These are phyloP conservation scores for Globodera rostochiensis DNA, from an alignment of 1,140 invertebrate species.

Conservation along the genomic window DNA sequence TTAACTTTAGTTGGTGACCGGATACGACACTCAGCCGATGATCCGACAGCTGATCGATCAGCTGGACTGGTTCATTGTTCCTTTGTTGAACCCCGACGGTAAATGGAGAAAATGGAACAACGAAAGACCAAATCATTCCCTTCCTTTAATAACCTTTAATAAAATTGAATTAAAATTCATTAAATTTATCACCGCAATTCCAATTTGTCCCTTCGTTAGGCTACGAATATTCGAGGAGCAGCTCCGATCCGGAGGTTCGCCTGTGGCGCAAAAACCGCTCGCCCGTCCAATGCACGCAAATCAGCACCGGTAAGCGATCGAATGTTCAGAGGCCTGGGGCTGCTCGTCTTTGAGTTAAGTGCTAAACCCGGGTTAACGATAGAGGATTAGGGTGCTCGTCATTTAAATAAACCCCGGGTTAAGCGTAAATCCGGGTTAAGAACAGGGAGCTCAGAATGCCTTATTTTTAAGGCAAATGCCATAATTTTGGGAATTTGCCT, in stretches of 20 bases:
- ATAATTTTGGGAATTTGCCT: no score
- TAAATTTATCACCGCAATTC: not conserved
- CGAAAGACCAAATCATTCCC: not conserved
- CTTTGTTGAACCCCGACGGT: constrained; percentile 58
- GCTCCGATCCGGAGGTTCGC: constrained; percentile 58
- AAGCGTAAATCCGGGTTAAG: no score
- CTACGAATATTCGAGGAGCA: constrained; percentile 61
- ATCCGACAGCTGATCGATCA: constrained; percentile 60
- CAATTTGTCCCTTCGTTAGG: constrained; percentile 30
- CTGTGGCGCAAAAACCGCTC: constrained; percentile 65
- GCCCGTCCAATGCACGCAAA: constrained; percentile 56
- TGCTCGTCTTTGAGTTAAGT: no score
- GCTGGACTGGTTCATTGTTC: constrained; percentile 65
- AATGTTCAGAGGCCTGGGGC: not conserved
- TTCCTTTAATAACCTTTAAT: not conserved
- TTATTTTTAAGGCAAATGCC: no score
- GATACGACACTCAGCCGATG: constrained; percentile 56
- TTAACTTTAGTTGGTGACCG: constrained; percentile 52
- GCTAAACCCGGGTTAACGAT: no score
- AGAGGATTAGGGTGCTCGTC: no score
- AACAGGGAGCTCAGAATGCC: no score
- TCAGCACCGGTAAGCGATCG: constrained; percentile 47
- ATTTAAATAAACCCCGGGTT: no score
- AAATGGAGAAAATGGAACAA: no score
- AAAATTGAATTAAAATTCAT: not conserved